Conservation (phyloP, 2,113 vertebrate species). For the Dolichallabes microphthalmus region DNA sequence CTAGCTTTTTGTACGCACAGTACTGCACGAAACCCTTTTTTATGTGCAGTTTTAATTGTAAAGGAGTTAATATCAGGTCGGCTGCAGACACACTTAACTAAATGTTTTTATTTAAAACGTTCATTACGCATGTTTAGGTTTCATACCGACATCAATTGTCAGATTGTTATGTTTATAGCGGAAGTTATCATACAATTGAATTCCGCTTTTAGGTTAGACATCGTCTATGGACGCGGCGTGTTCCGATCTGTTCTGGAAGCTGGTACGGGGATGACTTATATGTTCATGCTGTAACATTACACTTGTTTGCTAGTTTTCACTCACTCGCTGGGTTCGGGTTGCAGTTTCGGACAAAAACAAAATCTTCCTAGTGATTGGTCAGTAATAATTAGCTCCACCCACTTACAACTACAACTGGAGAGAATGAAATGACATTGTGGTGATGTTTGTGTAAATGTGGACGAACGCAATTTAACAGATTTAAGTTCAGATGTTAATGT, state of each 20-base stretch:
- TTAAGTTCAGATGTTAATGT: no score
- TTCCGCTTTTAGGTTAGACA: no score
- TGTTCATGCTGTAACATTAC: neutral
- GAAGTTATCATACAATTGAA: neutral
- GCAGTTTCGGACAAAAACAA: neutral
- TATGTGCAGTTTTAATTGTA: neutral
- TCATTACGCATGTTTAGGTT: neutral
- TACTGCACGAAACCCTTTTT: neutral
- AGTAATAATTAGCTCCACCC: neutral
- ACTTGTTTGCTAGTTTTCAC: neutral
- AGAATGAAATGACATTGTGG: no score
- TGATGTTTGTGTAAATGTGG: no score
- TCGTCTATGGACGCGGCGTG: no score
- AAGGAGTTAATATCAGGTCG: neutral
- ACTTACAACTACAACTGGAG: no score
- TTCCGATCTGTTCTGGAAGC: no score
- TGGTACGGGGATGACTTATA: no score
- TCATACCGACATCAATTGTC: neutral
- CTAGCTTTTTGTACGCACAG: no score
- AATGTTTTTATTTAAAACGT: neutral
- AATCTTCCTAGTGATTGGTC: neutral
- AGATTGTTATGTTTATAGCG: neutral
- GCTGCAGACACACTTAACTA: no score
- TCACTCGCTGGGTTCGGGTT: neutral
- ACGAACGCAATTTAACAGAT: no score